Conservation (phyloP, 53 echinoderm and acorn worm species). For the Crossaster papposus region DNA sequence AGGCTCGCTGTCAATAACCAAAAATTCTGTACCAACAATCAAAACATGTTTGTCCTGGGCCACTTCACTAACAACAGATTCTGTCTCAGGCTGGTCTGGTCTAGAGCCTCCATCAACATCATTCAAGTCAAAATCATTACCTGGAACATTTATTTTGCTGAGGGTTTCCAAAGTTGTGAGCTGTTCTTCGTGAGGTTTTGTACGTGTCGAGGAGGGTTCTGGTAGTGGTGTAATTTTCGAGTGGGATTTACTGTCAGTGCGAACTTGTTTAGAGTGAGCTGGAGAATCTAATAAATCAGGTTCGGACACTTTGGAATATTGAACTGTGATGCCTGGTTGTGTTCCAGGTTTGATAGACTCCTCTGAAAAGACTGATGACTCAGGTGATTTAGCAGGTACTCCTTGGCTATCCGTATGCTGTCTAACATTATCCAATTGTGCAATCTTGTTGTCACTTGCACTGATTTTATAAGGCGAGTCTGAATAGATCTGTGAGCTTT, state of each 20-base stretch:
- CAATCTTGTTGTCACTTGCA: not conserved
- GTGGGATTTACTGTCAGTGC: not conserved
- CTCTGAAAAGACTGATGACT: not conserved
- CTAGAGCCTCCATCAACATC: not conserved
- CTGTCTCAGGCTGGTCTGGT: not conserved
- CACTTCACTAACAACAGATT: not conserved
- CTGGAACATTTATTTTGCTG: not conserved
- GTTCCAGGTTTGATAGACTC: not conserved
- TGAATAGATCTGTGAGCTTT: not conserved
- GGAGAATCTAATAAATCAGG: not conserved
- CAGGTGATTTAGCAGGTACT: not conserved
- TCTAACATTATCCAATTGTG: not conserved
- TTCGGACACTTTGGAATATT: not conserved
- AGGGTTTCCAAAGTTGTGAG: not conserved
- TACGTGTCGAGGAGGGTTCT: not conserved
- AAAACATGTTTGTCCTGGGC: not conserved
- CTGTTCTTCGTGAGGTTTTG: not conserved
- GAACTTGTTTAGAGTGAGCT: not conserved
- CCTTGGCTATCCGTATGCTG: not conserved
- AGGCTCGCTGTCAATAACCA: not conserved
- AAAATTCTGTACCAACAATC: not conserved
- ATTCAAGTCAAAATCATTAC: not conserved
- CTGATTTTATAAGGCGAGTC: constrained; percentile 4
- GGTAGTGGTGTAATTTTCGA: not conserved
- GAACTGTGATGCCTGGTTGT: not conserved